Percentiles rank a stretch among this genome's conserved stretches.
These are phyloP conservation scores for Urocynchramus pylzowi DNA, from an alignment of 2,113 vertebrate genomes.

Conservation along the genomic window DNA sequence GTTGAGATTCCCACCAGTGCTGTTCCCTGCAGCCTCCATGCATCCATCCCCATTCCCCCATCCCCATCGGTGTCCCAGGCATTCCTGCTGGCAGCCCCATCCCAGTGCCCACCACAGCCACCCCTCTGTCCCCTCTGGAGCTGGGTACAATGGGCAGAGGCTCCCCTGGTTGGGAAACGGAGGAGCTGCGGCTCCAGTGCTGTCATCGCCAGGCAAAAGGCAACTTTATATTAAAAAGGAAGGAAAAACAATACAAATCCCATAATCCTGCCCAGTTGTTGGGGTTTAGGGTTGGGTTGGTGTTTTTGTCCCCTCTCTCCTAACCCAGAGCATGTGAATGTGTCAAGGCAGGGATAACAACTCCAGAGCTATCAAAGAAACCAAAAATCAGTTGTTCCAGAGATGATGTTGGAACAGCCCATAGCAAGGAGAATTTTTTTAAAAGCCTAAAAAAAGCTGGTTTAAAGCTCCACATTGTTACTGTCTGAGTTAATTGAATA, in stretches of 20 bases:
- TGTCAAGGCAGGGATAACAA: background rate
- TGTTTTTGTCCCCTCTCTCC: no score
- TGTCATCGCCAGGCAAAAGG: background rate
- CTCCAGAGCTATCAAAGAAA: background rate
- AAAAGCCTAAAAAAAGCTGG: background rate
- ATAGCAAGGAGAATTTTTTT: background rate
- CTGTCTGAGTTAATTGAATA: background rate
- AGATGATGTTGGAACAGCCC: background rate
- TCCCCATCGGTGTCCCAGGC: background rate
- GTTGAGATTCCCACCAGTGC: background rate
- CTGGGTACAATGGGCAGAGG: background rate
- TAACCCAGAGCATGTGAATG: background rate
- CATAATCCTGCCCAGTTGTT: background rate
- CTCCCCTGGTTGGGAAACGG: background rate
- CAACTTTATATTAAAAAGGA: background rate
- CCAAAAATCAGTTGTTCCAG: background rate
- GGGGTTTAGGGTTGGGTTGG: background rate
- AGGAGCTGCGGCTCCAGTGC: background rate
- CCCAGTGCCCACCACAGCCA: background rate
- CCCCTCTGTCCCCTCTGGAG: background rate
- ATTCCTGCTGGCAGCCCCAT: background rate
- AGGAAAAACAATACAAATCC: background rate
- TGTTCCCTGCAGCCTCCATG: accelerated
- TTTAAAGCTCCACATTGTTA: background rate
- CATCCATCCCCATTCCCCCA: background rate